phyloP scores from a whole-genome alignment of 2,113 vertebrate genomes.

The Hippocampus barbouri region DNA sequence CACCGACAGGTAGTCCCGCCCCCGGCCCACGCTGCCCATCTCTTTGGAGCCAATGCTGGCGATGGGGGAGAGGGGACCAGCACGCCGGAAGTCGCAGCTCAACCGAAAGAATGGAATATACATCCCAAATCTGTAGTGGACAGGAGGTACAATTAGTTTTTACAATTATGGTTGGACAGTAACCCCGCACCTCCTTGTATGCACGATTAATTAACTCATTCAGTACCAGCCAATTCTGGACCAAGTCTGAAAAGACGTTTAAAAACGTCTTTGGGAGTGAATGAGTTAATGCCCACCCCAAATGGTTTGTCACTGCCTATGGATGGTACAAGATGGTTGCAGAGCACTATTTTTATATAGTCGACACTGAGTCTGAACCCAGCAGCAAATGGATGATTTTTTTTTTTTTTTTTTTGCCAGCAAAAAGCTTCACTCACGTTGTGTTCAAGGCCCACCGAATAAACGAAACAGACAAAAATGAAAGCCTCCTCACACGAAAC shows the following conservation, averaged over 20 bases:
- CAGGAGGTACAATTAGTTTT: neutral
- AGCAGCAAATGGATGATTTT: too few relatives aligned
- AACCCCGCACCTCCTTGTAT: neutral
- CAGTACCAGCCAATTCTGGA: too few relatives aligned
- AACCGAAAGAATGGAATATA: constrained; percentile 95
- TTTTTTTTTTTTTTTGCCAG: too few relatives aligned
- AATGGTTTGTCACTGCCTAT: too few relatives aligned
- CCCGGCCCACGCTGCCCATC: constrained; percentile 64
- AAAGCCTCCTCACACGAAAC: neutral
- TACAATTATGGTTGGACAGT: neutral
- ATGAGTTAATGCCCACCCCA: too few relatives aligned
- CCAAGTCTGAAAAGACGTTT: too few relatives aligned
- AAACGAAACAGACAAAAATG: neutral
- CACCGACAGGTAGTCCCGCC: constrained; percentile 86
- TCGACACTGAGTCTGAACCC: too few relatives aligned
- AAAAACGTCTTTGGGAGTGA: too few relatives aligned
- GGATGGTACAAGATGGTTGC: too few relatives aligned
- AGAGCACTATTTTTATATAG: too few relatives aligned
- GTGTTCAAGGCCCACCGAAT: neutral
- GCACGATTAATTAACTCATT: too few relatives aligned
- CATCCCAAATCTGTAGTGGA: constrained; percentile 86
- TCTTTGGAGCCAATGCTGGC: constrained; percentile 84
- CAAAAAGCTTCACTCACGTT: too few relatives aligned
- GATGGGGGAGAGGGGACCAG: constrained; percentile 78
- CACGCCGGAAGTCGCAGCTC: constrained; percentile 84